phyloP scores from a whole-genome alignment of 2,888 invertebrate species.

The Stratiomys singularior region DNA sequence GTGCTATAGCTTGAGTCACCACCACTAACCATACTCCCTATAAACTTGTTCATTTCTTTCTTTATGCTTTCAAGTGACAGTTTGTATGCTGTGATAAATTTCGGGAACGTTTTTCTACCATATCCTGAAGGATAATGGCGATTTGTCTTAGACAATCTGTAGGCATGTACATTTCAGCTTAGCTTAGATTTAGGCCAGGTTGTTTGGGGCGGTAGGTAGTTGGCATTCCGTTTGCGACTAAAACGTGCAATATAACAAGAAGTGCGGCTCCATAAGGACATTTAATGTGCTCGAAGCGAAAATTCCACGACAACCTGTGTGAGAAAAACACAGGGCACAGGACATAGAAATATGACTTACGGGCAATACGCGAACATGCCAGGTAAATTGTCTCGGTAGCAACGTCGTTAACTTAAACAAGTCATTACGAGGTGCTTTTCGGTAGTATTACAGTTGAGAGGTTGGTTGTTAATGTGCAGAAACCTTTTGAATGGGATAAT shows the following conservation, averaged over 20 bases:
- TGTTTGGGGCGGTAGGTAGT: background rate
- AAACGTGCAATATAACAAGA: background rate
- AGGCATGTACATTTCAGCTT: conserved; percentile 25
- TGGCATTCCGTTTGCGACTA: background rate
- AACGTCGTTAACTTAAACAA: conserved; percentile 33
- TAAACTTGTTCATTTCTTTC: too few relatives aligned
- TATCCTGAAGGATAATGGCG: conserved; percentile 30
- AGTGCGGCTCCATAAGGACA: background rate
- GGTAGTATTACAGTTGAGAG: background rate
- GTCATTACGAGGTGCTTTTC: conserved; percentile 28
- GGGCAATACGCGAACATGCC: conserved; percentile 15
- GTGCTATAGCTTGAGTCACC: too few relatives aligned
- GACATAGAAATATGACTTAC: conserved; percentile 35
- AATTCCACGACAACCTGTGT: background rate
- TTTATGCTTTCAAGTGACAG: conserved; percentile 16
- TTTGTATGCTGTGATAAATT: conserved; percentile 37
- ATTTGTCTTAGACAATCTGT: conserved; percentile 34
- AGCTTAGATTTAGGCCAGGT: conserved; percentile 22
- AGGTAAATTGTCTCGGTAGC: conserved; percentile 27
- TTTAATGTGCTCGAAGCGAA: background rate
- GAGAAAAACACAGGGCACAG: background rate
- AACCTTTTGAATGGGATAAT: conserved; percentile 6
- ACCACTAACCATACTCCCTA: too few relatives aligned
- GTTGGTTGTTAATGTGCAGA: conserved; percentile 1
- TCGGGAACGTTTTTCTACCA: conserved; percentile 19